Evolutionary conservation across 2,888 invertebrate genomes (phyloP).

Genomic region (Xylophagus ater): DNA sequence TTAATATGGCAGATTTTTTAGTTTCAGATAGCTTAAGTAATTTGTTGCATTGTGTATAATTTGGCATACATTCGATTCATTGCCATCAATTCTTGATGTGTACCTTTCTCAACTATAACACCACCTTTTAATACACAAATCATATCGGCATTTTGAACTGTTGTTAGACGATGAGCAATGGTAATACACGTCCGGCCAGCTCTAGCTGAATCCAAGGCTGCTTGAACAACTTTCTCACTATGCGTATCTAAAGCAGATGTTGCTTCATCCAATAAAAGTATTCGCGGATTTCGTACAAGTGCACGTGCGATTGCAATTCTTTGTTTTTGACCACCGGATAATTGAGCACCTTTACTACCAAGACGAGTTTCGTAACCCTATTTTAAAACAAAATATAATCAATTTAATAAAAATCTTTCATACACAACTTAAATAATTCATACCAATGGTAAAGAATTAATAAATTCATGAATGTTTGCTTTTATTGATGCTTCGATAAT

Average conservation of each 20-base stretch:
- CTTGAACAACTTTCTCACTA: constrained; percentile 73
- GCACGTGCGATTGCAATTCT: constrained; percentile 74
- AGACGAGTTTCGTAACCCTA: constrained; percentile 66
- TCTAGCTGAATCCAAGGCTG: constrained; percentile 71
- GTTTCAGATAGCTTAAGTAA: too few species aligned
- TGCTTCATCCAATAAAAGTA: constrained; percentile 64
- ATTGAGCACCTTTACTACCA: constrained; percentile 64
- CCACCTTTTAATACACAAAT: constrained; percentile 76
- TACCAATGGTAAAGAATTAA: constrained; percentile 60
- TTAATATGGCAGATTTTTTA: too few species aligned
- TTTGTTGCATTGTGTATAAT: constrained; percentile 50
- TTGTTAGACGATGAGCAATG: constrained; percentile 77
- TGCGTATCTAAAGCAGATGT: constrained; percentile 70
- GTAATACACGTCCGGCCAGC: constrained; percentile 73
- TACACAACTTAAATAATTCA: too few species aligned
- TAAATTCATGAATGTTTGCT: constrained; percentile 71
- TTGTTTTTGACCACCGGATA: constrained; percentile 82
- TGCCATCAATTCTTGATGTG: constrained; percentile 60
- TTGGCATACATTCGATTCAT: constrained; percentile 54
- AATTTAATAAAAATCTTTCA: too few species aligned
- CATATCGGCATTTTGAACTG: constrained; percentile 71
- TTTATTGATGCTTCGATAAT: constrained; percentile 61
- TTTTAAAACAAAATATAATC: too few species aligned
- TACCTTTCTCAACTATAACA: constrained; percentile 63
- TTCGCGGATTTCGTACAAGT: constrained; percentile 58